Conservation (phyloP, 2,888 invertebrate species). For the Pecten maximus region DNA sequence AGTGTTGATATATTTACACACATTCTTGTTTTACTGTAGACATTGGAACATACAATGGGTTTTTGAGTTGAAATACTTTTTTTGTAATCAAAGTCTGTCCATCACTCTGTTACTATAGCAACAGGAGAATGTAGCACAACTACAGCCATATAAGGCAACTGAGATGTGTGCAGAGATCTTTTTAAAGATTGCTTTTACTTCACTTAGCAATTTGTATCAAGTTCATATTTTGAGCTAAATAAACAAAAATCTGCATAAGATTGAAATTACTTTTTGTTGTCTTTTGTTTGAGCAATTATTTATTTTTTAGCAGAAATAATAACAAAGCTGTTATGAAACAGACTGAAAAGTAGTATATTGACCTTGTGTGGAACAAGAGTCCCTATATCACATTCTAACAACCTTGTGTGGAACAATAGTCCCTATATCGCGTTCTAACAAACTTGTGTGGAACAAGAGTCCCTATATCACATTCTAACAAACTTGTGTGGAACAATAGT, state of each 20-base stretch:
- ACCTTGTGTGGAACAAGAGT: neutral
- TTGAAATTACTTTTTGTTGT: neutral
- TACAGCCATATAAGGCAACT: slow-evolving; percentile 3
- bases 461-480: no score
- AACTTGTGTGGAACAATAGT: no score
- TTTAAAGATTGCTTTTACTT: slow-evolving; percentile 40
- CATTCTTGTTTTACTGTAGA: slow-evolving; percentile 17
- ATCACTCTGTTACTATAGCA: slow-evolving; percentile 26
- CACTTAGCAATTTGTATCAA: slow-evolving; percentile 35
- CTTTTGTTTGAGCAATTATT: neutral
- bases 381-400: no score
- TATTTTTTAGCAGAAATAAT: no score
- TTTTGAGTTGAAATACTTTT: neutral
- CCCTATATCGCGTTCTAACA: no score
- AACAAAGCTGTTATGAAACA: no score
- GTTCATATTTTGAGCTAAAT: slow-evolving; percentile 44
- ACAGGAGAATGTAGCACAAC: slow-evolving; percentile 33
- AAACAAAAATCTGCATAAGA: slow-evolving; percentile 40
- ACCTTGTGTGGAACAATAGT: no score
- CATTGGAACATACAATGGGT: slow-evolving; percentile 24
- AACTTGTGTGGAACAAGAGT: no score
- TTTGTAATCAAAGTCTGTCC: slow-evolving; percentile 33
- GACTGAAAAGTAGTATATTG: no score
- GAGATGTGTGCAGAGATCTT: slow-evolving; percentile 33
- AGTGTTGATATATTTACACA: slow-evolving; percentile 7